These are phyloP conservation scores for Erythrocercus mccallii DNA, from an alignment of 2,113 vertebrate genomes.

Conservation along the genomic window DNA sequence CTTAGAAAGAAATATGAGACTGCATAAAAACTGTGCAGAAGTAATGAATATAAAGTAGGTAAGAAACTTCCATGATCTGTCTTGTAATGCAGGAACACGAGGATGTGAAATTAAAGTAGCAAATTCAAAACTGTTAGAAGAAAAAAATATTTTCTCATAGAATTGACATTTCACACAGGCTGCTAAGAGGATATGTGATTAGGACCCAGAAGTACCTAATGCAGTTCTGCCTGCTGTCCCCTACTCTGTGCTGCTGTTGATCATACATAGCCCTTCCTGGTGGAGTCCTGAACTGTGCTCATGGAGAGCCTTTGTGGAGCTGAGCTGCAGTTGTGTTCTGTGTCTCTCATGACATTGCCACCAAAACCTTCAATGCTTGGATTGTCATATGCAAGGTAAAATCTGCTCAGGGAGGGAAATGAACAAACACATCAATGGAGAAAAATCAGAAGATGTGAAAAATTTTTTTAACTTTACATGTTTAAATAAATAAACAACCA, in stretches of 20 bases:
- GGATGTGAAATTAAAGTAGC: background rate
- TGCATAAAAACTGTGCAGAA: background rate
- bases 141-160: background rate
- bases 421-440: background rate
- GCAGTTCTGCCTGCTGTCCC: background rate
- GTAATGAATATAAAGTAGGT: background rate
- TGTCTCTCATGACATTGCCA: background rate
- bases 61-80: background rate
- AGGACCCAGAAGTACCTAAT: background rate
- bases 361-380: background rate
- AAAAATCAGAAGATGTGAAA: background rate
- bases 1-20: background rate
- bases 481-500: background rate
- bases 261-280: background rate
- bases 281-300: background rate
- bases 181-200: background rate
- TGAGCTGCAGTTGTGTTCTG: background rate
- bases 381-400: background rate
- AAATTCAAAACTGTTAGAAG: background rate
- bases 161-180: background rate
- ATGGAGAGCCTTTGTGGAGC: background rate
- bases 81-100: background rate
- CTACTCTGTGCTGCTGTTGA: background rate
- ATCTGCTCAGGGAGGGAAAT: background rate
- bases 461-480: background rate